phyloP scores from a whole-genome alignment of 2,797 vertebrate genomes.

The Salarias fasciatus region DNA sequence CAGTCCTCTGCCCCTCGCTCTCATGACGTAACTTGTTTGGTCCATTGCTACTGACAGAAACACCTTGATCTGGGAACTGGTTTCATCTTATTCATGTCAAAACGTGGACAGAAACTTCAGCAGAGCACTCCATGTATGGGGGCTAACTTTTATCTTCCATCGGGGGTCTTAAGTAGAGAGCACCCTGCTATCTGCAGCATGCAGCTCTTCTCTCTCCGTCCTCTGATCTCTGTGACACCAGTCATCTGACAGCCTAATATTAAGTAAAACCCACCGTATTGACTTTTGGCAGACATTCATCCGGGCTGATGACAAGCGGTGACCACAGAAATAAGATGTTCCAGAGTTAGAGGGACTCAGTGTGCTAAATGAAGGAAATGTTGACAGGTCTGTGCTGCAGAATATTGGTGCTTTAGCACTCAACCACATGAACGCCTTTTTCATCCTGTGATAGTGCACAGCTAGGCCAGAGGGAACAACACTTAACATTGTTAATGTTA shows the following conservation, averaged over 20 bases:
- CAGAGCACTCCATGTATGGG: background rate
- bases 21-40: no score
- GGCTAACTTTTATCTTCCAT: background rate
- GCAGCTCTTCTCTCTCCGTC: background rate
- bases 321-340: conserved; percentile 27
- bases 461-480: conserved; percentile 5
- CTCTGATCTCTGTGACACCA: background rate
- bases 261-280: conserved; percentile 1
- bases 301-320: conserved; percentile 2
- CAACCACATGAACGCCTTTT: background rate
- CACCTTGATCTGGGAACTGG: no score
- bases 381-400: conserved; percentile 4
- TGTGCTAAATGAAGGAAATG: background rate
- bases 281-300: conserved; percentile 7
- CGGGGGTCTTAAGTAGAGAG: background rate
- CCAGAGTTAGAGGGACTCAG: background rate
- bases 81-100: no score
- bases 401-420: conserved; percentile 1
- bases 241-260: background rate
- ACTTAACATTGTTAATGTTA: no score
- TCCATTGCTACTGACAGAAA: no score
- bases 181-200: background rate
- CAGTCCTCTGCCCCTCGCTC: no score
- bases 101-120: background rate
- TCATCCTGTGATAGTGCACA: background rate